Evolutionary conservation across 2,888 invertebrate species (phyloP).

Genomic region (Sinohyriopsis cumingii): DNA sequence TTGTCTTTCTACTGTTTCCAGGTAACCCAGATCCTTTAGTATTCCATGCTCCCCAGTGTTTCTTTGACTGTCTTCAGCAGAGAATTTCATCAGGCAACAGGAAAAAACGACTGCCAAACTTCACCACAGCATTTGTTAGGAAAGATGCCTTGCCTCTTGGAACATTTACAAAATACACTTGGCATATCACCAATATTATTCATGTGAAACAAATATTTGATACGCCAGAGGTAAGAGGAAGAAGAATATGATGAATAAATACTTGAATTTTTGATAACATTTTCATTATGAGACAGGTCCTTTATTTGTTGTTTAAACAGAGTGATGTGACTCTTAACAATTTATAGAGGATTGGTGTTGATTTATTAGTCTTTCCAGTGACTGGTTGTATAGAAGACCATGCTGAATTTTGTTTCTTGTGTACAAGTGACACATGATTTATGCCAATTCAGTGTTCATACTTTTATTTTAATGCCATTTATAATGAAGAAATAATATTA

Average conservation of each 20-base stretch:
- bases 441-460: too few relatives aligned
- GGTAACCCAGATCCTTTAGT: conserved; percentile 79
- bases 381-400: too few relatives aligned
- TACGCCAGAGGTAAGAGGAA: conserved; percentile 75
- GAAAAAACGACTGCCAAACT: conserved; percentile 80
- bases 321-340: too few relatives aligned
- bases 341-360: too few relatives aligned
- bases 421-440: too few relatives aligned
- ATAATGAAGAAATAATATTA: too few relatives aligned
- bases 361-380: too few relatives aligned
- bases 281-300: too few relatives aligned
- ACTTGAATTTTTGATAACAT: too few relatives aligned
- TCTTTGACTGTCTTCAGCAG: conserved; percentile 83
- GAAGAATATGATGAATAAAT: neutral
- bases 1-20: conserved; percentile 34
- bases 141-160: conserved; percentile 79
- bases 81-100: conserved; percentile 79
- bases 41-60: conserved; percentile 81
- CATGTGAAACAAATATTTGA: conserved; percentile 84
- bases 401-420: too few relatives aligned
- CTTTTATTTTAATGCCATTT: too few relatives aligned
- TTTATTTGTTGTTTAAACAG: too few relatives aligned
- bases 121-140: conserved; percentile 77
- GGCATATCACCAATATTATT: conserved; percentile 82
- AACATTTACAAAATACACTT: conserved; percentile 81